Conservation (phyloP, 2,888 invertebrate genomes). For the Amiota mariae region DNA sequence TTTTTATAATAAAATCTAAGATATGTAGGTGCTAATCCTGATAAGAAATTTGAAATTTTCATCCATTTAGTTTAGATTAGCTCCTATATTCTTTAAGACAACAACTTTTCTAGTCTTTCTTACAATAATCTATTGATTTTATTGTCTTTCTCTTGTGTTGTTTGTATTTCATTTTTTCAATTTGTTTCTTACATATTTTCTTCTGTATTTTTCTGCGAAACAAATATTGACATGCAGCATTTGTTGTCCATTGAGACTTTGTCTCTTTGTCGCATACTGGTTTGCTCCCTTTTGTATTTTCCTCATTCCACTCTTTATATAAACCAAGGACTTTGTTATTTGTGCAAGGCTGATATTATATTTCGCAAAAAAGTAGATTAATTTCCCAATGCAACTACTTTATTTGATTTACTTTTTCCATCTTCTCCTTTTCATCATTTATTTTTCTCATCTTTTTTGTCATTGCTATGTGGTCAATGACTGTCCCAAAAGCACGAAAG, state of each 20-base stretch:
- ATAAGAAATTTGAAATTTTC: no score
- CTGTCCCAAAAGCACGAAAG: constrained; percentile 6
- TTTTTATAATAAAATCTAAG: no score
- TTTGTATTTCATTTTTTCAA: no score
- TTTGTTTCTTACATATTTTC: no score
- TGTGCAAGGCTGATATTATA: constrained; percentile 60
- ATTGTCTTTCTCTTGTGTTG: no score
- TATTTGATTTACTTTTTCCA: constrained; percentile 1
- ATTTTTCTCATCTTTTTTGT: neutral
- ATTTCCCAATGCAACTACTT: neutral
- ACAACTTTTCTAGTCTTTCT: no score
- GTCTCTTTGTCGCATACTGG: neutral
- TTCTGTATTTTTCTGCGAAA: constrained; percentile 50
- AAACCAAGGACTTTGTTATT: neutral
- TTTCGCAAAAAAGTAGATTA: constrained; percentile 48
- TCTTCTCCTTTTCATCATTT: neutral
- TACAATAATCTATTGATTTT: no score
- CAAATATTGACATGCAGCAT: constrained; percentile 61
- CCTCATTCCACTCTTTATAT: neutral
- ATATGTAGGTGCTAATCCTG: no score
- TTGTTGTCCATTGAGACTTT: constrained; percentile 19
- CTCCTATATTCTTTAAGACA: no score
- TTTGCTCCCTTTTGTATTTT: neutral
- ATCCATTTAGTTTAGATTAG: no score
- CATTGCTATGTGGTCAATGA: constrained; percentile 8